phyloP scores from a whole-genome alignment of 2,888 invertebrate species.

The Syritta pipiens region DNA sequence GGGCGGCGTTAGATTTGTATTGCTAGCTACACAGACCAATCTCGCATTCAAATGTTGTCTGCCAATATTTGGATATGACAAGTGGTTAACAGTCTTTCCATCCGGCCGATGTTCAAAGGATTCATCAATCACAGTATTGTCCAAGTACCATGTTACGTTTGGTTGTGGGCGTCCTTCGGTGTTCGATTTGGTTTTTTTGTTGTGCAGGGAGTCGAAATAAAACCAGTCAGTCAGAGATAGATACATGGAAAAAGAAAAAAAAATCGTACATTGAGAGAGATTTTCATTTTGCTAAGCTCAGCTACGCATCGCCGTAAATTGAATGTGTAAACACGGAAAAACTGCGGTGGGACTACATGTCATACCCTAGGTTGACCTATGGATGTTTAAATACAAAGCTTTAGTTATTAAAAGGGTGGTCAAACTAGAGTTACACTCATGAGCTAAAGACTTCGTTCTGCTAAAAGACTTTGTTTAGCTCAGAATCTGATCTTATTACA shows the following conservation, averaged over 20 bases:
- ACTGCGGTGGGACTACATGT: too few species aligned
- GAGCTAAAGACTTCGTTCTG: too few species aligned
- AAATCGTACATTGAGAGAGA: not conserved
- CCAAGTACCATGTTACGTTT: conserved; percentile 90
- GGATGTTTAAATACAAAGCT: too few species aligned
- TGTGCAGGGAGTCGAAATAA: conserved; percentile 6
- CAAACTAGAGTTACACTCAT: too few species aligned
- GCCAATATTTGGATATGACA: conserved; percentile 89
- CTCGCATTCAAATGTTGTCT: conserved; percentile 90
- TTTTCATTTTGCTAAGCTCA: conserved; percentile 3
- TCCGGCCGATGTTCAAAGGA: conserved; percentile 86
- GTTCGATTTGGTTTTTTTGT: conserved; percentile 23
- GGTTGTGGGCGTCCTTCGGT: conserved; percentile 87
- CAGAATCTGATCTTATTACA: too few species aligned
- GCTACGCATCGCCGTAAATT: not conserved
- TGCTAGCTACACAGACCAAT: conserved; percentile 92
- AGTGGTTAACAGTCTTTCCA: conserved; percentile 87
- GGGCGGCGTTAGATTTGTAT: conserved; percentile 90
- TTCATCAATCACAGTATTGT: conserved; percentile 91
- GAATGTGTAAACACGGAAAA: too few species aligned
- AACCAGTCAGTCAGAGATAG: conserved; percentile 1
- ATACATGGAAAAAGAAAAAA: conserved; percentile 38
- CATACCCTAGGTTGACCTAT: too few species aligned
- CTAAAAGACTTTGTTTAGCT: too few species aligned
- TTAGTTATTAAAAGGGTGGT: too few species aligned